Evolutionary conservation across 2,113 vertebrate genomes (phyloP).

Genomic region (Heliornis fulica): DNA sequence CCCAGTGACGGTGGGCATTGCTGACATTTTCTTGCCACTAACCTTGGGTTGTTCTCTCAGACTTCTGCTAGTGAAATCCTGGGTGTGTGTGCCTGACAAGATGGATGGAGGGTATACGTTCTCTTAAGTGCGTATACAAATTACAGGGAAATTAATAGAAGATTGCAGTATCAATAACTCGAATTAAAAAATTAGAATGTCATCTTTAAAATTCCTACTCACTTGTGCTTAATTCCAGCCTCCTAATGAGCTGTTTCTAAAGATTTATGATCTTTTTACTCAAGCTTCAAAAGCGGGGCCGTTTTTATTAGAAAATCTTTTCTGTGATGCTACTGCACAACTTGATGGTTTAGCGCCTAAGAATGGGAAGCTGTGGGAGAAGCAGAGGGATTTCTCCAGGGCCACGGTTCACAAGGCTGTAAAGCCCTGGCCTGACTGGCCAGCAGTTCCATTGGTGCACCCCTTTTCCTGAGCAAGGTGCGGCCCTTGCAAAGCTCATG

Average conservation of each 20-base stretch:
- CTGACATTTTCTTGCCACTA: not conserved
- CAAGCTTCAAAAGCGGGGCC: not conserved
- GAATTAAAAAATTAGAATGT: not conserved
- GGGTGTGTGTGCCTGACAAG: not conserved
- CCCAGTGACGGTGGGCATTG: not conserved
- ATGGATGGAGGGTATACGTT: not conserved
- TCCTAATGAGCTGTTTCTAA: not conserved
- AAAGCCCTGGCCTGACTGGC: not conserved
- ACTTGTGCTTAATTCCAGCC: not conserved
- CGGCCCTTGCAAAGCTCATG: rapidly evolving
- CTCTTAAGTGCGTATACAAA: not conserved
- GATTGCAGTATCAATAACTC: not conserved
- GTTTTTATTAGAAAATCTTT: not conserved
- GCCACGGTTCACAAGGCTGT: not conserved
- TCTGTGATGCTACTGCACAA: rapidly evolving
- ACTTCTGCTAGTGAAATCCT: not conserved
- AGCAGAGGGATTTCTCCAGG: too few relatives aligned
- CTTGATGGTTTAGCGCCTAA: not conserved
- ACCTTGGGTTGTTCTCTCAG: not conserved
- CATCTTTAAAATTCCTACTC: not conserved
- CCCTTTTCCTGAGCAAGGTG: rapidly evolving
- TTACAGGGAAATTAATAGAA: not conserved
- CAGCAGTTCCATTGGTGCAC: not conserved
- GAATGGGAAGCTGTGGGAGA: not conserved
- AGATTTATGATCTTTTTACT: not conserved